A percentile compares a stretch with the other conserved stretches of the same genome.
Conservation (phyloP, 2,113 vertebrate species). For the Ginglymostoma cirratum region DNA sequence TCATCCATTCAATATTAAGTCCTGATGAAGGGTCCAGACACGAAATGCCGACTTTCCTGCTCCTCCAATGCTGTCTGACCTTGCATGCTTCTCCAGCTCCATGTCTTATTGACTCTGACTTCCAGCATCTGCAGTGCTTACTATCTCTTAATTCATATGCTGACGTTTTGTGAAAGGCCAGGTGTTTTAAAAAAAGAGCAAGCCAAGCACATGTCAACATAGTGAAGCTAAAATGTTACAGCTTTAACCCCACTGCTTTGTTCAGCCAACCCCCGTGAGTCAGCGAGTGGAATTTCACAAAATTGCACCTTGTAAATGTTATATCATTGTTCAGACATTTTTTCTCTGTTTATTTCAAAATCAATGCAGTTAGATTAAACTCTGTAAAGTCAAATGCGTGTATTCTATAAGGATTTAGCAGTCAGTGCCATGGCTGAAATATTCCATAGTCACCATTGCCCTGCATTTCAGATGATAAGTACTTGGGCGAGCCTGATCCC, state of each 20-base stretch:
- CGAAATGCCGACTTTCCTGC: too few species aligned
- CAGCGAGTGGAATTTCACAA: background rate
- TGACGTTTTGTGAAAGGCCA: background rate
- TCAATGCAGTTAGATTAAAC: background rate
- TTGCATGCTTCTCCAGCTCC: too few species aligned
- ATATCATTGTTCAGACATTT: background rate
- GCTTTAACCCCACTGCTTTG: too few species aligned
- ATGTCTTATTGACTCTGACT: too few species aligned
- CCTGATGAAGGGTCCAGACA: too few species aligned
- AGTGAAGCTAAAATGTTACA: background rate
- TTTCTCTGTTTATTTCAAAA: background rate
- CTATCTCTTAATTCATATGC: too few species aligned
- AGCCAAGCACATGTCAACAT: background rate
- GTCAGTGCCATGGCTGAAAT: too few species aligned
- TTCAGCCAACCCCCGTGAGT: background rate
- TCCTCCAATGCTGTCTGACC: too few species aligned
- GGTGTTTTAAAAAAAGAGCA: background rate
- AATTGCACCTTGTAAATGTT: background rate
- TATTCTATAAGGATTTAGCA: background rate
- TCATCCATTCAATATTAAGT: background rate
- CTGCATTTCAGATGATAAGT: too few species aligned
- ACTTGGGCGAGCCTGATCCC: too few species aligned
- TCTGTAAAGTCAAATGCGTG: background rate
- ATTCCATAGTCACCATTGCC: too few species aligned
- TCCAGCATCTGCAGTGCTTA: too few species aligned